Percentiles rank a stretch among this genome's conserved stretches.
Conservation (phyloP, 1,140 invertebrate genomes). For the Metopolophium dirhodum region DNA sequence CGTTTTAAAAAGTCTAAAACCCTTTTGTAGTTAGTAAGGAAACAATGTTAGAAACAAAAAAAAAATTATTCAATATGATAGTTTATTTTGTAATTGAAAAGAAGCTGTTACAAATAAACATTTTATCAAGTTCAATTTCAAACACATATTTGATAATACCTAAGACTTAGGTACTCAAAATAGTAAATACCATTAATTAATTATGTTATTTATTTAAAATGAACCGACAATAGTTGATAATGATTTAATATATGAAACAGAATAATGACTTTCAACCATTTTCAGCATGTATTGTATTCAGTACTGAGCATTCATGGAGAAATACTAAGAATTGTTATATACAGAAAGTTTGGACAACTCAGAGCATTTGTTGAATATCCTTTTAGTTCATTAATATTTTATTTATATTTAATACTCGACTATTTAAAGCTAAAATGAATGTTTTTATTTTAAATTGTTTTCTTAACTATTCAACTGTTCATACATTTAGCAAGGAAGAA, state of each 20-base stretch:
- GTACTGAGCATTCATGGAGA: neutral
- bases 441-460: neutral
- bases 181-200: no score
- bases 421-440: neutral
- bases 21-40: neutral
- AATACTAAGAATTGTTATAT: slow-evolving; percentile 3
- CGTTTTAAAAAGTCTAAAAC: neutral
- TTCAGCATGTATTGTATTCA: slow-evolving; percentile 30
- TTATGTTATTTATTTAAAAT: no score
- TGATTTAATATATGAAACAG: no score
- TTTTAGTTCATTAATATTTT: neutral
- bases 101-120: neutral
- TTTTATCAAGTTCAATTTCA: neutral
- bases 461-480: neutral
- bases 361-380: slow-evolving; percentile 32
- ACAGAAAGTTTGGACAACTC: neutral
- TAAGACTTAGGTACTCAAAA: no score
- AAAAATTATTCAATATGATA: neutral
- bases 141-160: neutral
- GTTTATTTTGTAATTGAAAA: neutral
- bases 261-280: neutral
- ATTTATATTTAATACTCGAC: neutral
- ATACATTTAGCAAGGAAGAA: slow-evolving; percentile 24
- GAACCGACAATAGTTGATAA: no score
- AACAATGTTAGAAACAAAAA: neutral